phyloP scores from a whole-genome alignment of 2,797 vertebrate species.

The Neostethus bicornis region DNA sequence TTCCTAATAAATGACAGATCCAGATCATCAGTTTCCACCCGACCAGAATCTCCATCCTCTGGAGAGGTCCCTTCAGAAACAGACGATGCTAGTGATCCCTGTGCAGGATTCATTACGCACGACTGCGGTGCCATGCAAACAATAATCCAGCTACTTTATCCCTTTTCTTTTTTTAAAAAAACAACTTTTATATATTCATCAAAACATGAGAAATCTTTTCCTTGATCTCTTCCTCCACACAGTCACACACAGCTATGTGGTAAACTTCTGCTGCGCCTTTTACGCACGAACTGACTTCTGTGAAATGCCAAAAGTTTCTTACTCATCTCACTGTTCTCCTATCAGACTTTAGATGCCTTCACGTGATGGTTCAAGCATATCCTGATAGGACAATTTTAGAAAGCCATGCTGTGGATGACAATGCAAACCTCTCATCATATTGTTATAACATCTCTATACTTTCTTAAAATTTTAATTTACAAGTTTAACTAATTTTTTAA shows the following conservation, averaged over 20 bases:
- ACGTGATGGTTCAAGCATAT: slow-evolving; percentile 56
- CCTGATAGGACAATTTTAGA: slow-evolving; percentile 70
- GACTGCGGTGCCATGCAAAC: slow-evolving; percentile 85
- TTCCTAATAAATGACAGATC: slow-evolving; percentile 67
- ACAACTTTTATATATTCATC: slow-evolving; percentile 12
- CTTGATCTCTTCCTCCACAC: slow-evolving; percentile 26
- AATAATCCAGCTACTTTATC: slow-evolving; percentile 38
- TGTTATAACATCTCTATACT: too few relatives aligned
- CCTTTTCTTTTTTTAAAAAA: slow-evolving; percentile 33
- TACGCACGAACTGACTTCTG: slow-evolving; percentile 59
- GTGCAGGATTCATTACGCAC: slow-evolving; percentile 83
- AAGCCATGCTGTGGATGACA: slow-evolving; percentile 20
- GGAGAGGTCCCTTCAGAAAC: slow-evolving; percentile 65
- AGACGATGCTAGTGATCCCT: slow-evolving; percentile 69
- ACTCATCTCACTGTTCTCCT: slow-evolving; percentile 79
- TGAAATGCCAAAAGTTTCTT: slow-evolving; percentile 68
- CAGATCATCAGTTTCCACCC: slow-evolving; percentile 63
- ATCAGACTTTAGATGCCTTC: slow-evolving; percentile 57
- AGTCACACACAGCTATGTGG: slow-evolving; percentile 42
- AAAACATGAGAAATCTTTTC: slow-evolving; percentile 2
- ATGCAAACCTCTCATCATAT: slow-evolving; percentile 39
- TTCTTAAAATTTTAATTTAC: too few relatives aligned
- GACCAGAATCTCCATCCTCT: slow-evolving; percentile 54
- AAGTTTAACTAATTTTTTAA: too few relatives aligned
- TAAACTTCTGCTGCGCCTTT: slow-evolving; percentile 47